Conservation (phyloP, 2,797 vertebrate species). For the Peromyscus nudipes region DNA sequence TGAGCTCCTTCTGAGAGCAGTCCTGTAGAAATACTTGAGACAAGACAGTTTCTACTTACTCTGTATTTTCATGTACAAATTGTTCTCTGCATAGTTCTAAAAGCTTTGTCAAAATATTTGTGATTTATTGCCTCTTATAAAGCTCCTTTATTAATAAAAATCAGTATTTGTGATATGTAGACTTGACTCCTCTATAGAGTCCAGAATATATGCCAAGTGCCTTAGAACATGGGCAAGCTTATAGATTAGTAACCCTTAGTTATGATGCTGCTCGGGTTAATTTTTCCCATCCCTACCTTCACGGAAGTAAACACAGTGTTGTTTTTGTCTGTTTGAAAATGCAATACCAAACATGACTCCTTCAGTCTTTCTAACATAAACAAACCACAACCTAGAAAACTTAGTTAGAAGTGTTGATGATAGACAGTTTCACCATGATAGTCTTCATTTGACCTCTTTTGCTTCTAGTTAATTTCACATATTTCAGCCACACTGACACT, state of each 20-base stretch:
- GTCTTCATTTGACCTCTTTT: neutral
- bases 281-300: neutral
- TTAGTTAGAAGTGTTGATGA: neutral
- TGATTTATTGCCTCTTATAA: neutral
- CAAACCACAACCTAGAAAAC: neutral
- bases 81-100: constrained; percentile 26
- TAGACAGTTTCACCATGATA: neutral
- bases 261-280: neutral
- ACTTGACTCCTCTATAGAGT: neutral
- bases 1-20: neutral
- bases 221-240: constrained; percentile 45
- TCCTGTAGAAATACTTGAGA: neutral
- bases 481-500: constrained; percentile 1
- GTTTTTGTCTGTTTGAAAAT: neutral
- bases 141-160: constrained; percentile 8
- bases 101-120: constrained; percentile 29
- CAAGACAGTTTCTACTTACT: neutral
- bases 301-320: neutral
- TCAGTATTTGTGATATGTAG: neutral
- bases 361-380: neutral
- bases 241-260: neutral
- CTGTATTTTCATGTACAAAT: constrained; percentile 38
- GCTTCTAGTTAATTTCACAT: neutral
- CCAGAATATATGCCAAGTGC: neutral
- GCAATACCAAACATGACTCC: neutral